A percentile compares a stretch with the other conserved stretches of the same genome.
Evolutionary conservation across 2,888 invertebrate genomes (phyloP).

Genomic region (Liopterus haemorrhoidalis): DNA sequence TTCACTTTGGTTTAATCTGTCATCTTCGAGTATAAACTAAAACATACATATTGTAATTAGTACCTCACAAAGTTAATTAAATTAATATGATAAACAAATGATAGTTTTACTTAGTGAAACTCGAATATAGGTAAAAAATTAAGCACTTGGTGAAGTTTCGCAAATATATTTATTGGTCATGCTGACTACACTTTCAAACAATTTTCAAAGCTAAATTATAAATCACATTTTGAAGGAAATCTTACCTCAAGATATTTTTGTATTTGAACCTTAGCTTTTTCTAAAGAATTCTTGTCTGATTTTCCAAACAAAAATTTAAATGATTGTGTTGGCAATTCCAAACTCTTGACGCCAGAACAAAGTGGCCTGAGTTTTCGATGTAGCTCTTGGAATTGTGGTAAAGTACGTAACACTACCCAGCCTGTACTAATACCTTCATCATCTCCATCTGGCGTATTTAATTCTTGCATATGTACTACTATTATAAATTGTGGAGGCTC

Average conservation of each 20-base stretch:
- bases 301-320: slow-evolving; percentile 79
- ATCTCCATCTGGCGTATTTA: slow-evolving; percentile 52
- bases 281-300: slow-evolving; percentile 70
- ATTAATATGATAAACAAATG: too few relatives aligned
- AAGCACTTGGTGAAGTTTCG: too few relatives aligned
- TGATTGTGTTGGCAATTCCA: slow-evolving; percentile 76
- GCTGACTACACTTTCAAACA: too few relatives aligned
- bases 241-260: slow-evolving; percentile 81
- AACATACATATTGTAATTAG: too few relatives aligned
- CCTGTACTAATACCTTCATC: slow-evolving; percentile 56
- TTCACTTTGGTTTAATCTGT: slow-evolving; percentile 80
- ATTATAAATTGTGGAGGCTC: slow-evolving; percentile 65
- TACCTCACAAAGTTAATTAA: too few relatives aligned
- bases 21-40: slow-evolving; percentile 81
- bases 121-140: too few relatives aligned
- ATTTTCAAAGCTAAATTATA: too few relatives aligned
- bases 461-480: slow-evolving; percentile 69
- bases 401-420: slow-evolving; percentile 60
- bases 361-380: slow-evolving; percentile 79
- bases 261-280: slow-evolving; percentile 75
- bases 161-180: too few relatives aligned
- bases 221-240: too few relatives aligned
- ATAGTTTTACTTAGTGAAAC: too few relatives aligned
- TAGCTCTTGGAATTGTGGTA: slow-evolving; percentile 66
- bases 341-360: slow-evolving; percentile 70